Evolutionary conservation across 2,113 vertebrate genomes (phyloP).

Genomic region (Microtus oregoni): DNA sequence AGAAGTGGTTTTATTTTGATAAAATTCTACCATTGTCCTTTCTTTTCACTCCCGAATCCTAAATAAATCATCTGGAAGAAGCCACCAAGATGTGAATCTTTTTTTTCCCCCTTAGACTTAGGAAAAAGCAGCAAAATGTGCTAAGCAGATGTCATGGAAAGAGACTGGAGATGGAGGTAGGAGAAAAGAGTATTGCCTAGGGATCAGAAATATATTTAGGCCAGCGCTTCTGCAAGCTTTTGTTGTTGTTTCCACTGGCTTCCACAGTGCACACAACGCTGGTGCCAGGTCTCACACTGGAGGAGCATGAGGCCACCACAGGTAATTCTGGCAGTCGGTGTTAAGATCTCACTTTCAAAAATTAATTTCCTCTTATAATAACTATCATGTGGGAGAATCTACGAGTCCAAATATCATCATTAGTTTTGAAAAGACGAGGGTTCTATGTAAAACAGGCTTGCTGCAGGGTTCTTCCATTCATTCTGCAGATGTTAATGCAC

Average conservation of each 20-base stretch:
- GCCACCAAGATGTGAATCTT: not conserved
- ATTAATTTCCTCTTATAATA: not conserved
- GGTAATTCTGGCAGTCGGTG: not conserved
- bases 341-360: not conserved
- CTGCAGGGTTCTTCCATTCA: not conserved
- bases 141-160: not conserved
- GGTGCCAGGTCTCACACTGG: not conserved
- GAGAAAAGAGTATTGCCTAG: not conserved
- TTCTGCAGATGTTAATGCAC: not conserved
- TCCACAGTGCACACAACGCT: not conserved
- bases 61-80: not conserved
- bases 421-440: not conserved
- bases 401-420: not conserved
- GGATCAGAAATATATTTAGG: not conserved
- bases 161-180: not conserved
- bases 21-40: not conserved
- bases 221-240: not conserved
- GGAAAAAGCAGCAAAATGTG: not conserved
- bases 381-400: not conserved
- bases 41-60: not conserved
- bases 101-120: not conserved
- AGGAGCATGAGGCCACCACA: not conserved
- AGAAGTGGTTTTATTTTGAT: not conserved
- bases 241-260: not conserved
- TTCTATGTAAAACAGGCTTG: not conserved